phyloP scores from a whole-genome alignment of 37 sponge, comb jelly and placozoan species.

The Amphimedon queenslandica region DNA sequence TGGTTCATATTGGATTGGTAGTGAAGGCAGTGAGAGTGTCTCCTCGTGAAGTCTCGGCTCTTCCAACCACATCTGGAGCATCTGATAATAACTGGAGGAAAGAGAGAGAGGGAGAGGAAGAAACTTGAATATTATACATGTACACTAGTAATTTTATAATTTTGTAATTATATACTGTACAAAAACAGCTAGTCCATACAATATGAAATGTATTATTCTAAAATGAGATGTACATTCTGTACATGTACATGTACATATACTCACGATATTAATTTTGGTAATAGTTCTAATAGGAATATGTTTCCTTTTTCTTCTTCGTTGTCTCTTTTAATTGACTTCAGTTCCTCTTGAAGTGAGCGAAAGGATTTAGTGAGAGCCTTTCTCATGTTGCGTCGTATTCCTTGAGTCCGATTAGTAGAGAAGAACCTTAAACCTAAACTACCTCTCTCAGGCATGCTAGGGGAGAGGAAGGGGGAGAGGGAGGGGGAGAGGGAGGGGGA shows the following conservation, averaged over 20 bases:
- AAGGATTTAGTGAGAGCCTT: slow-evolving; percentile 13
- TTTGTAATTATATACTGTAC: too few relatives aligned
- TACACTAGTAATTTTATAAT: slow-evolving; percentile 1
- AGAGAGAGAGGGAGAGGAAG: too few relatives aligned
- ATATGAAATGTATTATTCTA: neutral
- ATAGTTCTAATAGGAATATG: neutral
- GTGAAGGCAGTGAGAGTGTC: slow-evolving; percentile 72
- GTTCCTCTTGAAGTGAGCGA: slow-evolving; percentile 1
- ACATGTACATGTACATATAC: slow-evolving; percentile 12
- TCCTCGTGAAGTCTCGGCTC: slow-evolving; percentile 91
- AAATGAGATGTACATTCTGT: neutral
- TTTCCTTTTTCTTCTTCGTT: neutral
- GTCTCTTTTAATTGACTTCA: slow-evolving; percentile 11
- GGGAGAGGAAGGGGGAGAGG: too few relatives aligned
- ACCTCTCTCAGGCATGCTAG: slow-evolving; percentile 44
- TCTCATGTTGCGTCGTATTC: slow-evolving; percentile 36
- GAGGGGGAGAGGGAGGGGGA: neutral
- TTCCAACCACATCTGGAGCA: slow-evolving; percentile 78
- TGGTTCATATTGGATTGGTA: slow-evolving; percentile 80
- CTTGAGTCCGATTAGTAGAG: slow-evolving; percentile 1
- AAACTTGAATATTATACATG: neutral
- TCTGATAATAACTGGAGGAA: slow-evolving; percentile 55
- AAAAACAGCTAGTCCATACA: neutral
- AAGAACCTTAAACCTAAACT: slow-evolving; percentile 46
- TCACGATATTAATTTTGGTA: neutral